Percentiles rank a stretch among this genome's conserved stretches.
phyloP scores from a whole-genome alignment of 2,888 invertebrate genomes.

The Caenorhabditis zanzibari region DNA sequence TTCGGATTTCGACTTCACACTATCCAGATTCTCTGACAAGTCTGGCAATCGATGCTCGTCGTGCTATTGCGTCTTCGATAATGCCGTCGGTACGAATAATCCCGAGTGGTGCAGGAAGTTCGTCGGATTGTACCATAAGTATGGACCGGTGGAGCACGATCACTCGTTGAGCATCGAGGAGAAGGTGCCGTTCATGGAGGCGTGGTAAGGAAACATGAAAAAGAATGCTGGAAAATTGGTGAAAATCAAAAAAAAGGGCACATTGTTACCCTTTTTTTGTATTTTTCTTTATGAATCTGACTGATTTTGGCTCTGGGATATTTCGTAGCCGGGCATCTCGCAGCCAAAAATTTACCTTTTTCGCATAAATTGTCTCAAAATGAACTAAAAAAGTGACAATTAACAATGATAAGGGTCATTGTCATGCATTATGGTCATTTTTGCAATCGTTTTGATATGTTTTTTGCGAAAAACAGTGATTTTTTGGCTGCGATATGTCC shows the following conservation, averaged over 20 bases:
- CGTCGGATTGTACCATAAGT: constrained; percentile 73
- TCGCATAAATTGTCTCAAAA: too few relatives aligned
- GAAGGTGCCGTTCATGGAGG: constrained; percentile 85
- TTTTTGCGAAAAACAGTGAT: too few relatives aligned
- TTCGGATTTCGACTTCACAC: constrained; percentile 83
- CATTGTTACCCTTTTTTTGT: not conserved
- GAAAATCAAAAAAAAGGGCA: not conserved
- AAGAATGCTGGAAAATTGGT: not conserved
- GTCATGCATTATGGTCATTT: too few relatives aligned
- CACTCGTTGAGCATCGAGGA: constrained; percentile 84
- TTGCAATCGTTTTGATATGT: too few relatives aligned
- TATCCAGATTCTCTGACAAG: constrained; percentile 77
- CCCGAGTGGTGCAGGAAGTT: constrained; percentile 69
- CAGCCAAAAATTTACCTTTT: too few relatives aligned
- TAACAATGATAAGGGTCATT: too few relatives aligned
- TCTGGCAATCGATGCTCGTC: constrained; percentile 79
- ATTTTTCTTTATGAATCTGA: not conserved
- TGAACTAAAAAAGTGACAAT: too few relatives aligned
- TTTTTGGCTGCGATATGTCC: too few relatives aligned
- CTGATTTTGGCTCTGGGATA: too few relatives aligned
- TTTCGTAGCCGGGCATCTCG: too few relatives aligned
- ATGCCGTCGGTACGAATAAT: constrained; percentile 69
- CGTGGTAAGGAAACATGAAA: constrained; percentile 85
- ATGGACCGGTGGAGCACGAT: constrained; percentile 84
- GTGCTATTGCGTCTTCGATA: constrained; percentile 82